Evolutionary conservation across 2,113 vertebrate genomes (phyloP).

Genomic region (Passerina amoena): DNA sequence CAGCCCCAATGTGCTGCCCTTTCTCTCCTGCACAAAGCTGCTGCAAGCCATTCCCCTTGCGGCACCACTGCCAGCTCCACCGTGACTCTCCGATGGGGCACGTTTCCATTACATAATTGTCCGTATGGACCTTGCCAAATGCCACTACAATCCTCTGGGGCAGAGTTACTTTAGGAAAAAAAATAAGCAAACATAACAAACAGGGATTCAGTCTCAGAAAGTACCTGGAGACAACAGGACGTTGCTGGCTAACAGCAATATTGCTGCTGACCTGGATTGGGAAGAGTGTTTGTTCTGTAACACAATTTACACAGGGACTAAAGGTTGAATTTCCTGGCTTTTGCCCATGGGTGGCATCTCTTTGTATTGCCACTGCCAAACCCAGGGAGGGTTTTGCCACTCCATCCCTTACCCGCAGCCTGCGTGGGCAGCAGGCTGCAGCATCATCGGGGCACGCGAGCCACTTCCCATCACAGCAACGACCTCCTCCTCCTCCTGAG

Average conservation of each 20-base stretch:
- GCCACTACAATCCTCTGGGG: neutral
- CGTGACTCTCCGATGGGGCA: neutral
- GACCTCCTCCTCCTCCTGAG: neutral
- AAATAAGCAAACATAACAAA: neutral
- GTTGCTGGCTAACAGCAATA: neutral
- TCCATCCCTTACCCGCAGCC: neutral
- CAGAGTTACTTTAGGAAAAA: neutral
- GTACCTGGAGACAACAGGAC: neutral
- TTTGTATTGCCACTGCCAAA: neutral
- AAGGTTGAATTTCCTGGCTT: neutral
- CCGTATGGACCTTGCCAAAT: neutral
- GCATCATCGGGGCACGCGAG: neutral
- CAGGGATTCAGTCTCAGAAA: neutral
- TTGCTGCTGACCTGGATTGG: neutral
- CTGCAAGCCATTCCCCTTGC: neutral
- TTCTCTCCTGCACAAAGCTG: neutral
- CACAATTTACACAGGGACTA: neutral
- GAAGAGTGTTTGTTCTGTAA: neutral
- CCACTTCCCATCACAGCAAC: neutral
- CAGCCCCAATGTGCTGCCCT: fast-evolving
- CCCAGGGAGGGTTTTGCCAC: neutral
- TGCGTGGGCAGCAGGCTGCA: neutral
- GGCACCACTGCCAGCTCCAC: neutral
- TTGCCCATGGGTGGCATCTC: neutral
- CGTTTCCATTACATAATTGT: conserved; percentile 49